A percentile compares a stretch with the other conserved stretches of the same genome.
Conservation (phyloP, 2,888 invertebrate genomes). For the Myopa tessellatipennis region DNA sequence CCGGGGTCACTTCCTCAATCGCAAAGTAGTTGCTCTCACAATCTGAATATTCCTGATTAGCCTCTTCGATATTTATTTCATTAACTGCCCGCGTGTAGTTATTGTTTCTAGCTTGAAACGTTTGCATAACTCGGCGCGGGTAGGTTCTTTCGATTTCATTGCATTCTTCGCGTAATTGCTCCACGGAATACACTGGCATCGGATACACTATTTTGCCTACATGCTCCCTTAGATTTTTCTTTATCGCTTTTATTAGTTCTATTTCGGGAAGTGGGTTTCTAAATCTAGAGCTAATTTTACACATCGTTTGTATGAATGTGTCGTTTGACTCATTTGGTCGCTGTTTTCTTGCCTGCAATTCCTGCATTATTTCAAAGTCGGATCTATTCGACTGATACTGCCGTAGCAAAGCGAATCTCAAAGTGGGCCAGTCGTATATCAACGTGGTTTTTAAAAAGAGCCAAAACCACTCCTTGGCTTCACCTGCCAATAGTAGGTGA, state of each 20-base stretch:
- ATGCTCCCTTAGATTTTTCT: constrained; percentile 21
- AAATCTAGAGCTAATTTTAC: neutral
- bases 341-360: neutral
- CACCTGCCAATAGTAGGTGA: too few relatives aligned
- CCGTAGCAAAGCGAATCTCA: neutral
- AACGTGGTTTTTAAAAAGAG: neutral
- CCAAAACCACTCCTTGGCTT: too few relatives aligned
- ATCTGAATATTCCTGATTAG: neutral
- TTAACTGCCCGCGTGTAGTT: neutral
- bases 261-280: neutral
- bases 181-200: constrained; percentile 5
- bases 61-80: neutral
- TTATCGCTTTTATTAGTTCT: neutral
- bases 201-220: constrained; percentile 18
- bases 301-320: neutral
- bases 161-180: constrained; percentile 32
- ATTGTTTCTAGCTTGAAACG: neutral
- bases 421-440: neutral
- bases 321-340: constrained; percentile 1
- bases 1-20: neutral
- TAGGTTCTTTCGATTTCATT: constrained; percentile 25
- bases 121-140: neutral
- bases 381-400: neutral
- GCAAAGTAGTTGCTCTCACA: neutral
- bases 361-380: constrained; percentile 7